Evolutionary conservation across 2,888 invertebrate genomes (phyloP), one percentile per base, ranked within the genome.

Genomic region (Lysandra coridon): DNA sequence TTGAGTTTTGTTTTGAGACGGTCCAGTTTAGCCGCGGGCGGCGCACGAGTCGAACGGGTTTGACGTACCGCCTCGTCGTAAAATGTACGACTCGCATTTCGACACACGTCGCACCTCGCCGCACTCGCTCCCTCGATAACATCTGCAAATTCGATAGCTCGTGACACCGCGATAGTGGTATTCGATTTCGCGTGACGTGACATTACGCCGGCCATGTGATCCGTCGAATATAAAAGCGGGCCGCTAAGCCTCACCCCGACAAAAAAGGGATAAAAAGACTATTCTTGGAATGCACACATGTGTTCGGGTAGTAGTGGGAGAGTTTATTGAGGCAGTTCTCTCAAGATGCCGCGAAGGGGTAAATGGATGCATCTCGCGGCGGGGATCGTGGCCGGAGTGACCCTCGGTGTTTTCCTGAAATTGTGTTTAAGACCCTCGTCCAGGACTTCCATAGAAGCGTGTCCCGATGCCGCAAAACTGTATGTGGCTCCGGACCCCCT

Each of bases 381-480:
- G 85, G 96, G 96, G 87, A 89, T 94, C 83, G 89, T 95, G 84
- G 94, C 95, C 87, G 96, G 96, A 85, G 93, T 96, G 83, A 93
- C 94, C 69, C 89, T 95, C 83, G 96, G 96, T 80, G 92, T 96
- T 78, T 90, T 95, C 83, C 89, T 95, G 79, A 95, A 92, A 86
- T 86, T 93, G 83, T 91, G 93, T 83, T 86, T 92, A 84, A 89
- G 92, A 85, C 85, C 90, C 73, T 90, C 91, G 69, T 89, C 93
- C 69, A 88, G 92, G 83, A 90, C 91, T 60, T 85, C 88, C 14
- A 88, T 91, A 77, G 87, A 91, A 84, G 84, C 90, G 62, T 94
- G 94, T 82, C 88, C 92, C 80, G 88, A 88, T 77, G 82, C 90
- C 49, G 89, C 89, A 69, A 88, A 87, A 80, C 83, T 84, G 75